Conservation (phyloP, 1,140 invertebrate species). For the Onthophagus taurus region DNA sequence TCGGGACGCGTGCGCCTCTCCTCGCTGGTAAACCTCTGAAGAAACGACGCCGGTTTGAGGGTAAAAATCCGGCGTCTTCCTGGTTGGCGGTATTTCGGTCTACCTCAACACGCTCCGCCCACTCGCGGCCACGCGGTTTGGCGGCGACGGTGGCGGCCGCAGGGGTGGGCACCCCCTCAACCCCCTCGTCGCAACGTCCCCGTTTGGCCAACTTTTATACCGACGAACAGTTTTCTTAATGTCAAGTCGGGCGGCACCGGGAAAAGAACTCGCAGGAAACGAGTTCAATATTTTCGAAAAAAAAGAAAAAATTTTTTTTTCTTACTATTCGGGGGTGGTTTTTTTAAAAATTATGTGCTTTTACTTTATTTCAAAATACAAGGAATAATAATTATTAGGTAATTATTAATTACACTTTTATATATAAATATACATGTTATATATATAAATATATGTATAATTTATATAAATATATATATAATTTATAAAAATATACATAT, state of each 20-base stretch:
- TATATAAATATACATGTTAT: too few relatives aligned
- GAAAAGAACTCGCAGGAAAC: constrained; percentile 39
- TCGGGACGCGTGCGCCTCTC: constrained; percentile 35
- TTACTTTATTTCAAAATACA: too few relatives aligned
- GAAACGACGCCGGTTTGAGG: constrained; percentile 40
- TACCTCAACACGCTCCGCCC: constrained; percentile 40
- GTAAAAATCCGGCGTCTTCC: constrained; percentile 41
- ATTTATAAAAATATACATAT: too few relatives aligned
- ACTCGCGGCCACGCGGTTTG: constrained; percentile 20
- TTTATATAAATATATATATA: too few relatives aligned
- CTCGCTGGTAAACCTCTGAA: constrained; percentile 40
- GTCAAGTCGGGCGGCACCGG: constrained; percentile 35
- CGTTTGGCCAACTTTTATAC: constrained; percentile 36
- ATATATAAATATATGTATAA: too few relatives aligned
- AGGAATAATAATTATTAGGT: too few relatives aligned
- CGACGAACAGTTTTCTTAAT: constrained; percentile 40
- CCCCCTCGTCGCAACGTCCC: constrained; percentile 21
- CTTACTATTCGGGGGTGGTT: too few relatives aligned
- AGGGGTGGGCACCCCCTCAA: constrained; percentile 13
- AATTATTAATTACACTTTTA: too few relatives aligned
- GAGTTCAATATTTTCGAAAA: too few relatives aligned
- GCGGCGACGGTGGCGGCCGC: too few relatives aligned
- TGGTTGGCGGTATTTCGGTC: constrained; percentile 40
- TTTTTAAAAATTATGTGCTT: too few relatives aligned
- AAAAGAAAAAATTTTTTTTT: too few relatives aligned